Evolutionary conservation across 2,888 invertebrate species (phyloP).

Genomic region (Drosophila mettleri): DNA sequence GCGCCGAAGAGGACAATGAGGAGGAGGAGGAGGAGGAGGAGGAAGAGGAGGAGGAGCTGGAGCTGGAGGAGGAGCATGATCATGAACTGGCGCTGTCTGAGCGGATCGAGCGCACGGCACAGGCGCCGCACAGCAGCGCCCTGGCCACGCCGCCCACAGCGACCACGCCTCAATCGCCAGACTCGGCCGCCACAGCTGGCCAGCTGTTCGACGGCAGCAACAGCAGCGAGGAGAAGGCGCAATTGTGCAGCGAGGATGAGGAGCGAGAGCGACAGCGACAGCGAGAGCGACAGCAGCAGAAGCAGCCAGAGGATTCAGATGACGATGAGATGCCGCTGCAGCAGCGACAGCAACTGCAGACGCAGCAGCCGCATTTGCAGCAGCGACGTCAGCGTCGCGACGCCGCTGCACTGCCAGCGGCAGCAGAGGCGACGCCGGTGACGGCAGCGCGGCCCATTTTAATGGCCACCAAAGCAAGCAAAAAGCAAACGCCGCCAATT

Average conservation of each 20-base stretch:
- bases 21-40: slow-evolving; percentile 43
- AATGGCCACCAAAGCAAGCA: slow-evolving; percentile 82
- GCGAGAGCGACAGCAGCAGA: slow-evolving; percentile 2
- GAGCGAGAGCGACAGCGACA: slow-evolving; percentile 8
- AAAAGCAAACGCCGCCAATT: slow-evolving; percentile 77
- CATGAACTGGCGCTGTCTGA: slow-evolving; percentile 32
- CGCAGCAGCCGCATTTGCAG: slow-evolving; percentile 8
- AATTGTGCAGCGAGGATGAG: slow-evolving; percentile 70
- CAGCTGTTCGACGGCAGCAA: slow-evolving; percentile 83
- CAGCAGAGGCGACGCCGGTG: slow-evolving; percentile 14
- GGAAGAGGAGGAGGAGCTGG: slow-evolving; percentile 27
- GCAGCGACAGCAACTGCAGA: slow-evolving; percentile 53
- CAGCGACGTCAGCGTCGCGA: slow-evolving; percentile 33
- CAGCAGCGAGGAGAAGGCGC: slow-evolving; percentile 82
- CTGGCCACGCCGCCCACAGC: slow-evolving; percentile 75
- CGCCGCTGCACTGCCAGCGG: slow-evolving; percentile 4
- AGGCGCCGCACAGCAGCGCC: slow-evolving; percentile 75
- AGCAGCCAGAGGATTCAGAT: slow-evolving; percentile 33
- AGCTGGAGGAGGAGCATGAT: slow-evolving; percentile 33
- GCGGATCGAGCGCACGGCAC: slow-evolving; percentile 35
- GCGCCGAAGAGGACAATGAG: slow-evolving; percentile 27
- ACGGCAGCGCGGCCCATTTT: slow-evolving; percentile 35
- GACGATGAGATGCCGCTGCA: slow-evolving; percentile 61
- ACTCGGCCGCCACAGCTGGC: slow-evolving; percentile 82
- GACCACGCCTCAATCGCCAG: slow-evolving; percentile 80